Conservation (phyloP, 53 echinoderm and acorn worm genomes). For the Zoroaster sp. region DNA sequence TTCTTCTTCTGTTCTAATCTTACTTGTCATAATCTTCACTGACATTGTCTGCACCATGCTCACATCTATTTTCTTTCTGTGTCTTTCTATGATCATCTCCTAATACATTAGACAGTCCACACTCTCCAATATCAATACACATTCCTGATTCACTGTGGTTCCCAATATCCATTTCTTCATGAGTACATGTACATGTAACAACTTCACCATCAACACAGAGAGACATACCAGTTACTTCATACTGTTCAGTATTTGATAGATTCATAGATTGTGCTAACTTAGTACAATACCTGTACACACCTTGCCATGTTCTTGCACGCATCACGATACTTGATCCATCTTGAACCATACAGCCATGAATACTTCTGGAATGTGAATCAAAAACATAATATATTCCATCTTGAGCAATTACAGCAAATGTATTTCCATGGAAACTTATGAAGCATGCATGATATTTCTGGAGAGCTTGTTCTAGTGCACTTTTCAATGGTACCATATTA, state of each 20-base stretch:
- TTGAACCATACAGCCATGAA: too few relatives aligned
- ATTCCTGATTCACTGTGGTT: background rate
- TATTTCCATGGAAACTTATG: background rate
- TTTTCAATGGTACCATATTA: background rate
- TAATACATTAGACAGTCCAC: background rate
- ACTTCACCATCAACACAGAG: background rate
- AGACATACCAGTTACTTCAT: too few relatives aligned
- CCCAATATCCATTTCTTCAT: background rate
- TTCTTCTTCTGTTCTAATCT: background rate
- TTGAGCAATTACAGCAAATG: background rate
- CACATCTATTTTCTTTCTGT: background rate
- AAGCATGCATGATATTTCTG: background rate
- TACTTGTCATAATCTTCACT: background rate
- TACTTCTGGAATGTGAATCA: background rate
- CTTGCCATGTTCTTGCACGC: too few relatives aligned
- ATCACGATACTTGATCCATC: too few relatives aligned
- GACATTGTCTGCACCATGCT: background rate
- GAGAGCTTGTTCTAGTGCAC: background rate
- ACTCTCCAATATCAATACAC: background rate
- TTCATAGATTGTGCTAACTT: too few relatives aligned
- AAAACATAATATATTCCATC: background rate
- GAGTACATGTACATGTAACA: background rate
- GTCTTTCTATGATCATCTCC: background rate
- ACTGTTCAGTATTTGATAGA: too few relatives aligned
- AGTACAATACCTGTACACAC: too few relatives aligned